These are phyloP conservation scores for Forbesichthys agassizii DNA, from an alignment of 2,113 vertebrate genomes.

Conservation along the genomic window DNA sequence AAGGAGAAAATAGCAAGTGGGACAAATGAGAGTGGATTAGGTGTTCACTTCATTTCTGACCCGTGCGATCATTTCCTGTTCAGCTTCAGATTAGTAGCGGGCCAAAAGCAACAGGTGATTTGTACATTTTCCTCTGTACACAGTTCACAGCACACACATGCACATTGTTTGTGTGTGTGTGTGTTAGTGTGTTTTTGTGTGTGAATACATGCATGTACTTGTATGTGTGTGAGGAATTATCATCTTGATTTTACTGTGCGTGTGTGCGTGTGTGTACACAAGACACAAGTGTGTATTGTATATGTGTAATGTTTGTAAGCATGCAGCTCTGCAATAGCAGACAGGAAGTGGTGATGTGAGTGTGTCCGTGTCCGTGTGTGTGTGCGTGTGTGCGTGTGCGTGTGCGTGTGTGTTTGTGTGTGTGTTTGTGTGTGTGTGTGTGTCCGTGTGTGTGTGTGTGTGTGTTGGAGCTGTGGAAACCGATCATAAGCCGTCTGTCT, in stretches of 20 bases:
- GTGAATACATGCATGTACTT: conserved; percentile 1
- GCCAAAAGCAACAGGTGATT: conserved; percentile 96
- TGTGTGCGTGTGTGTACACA: too few relatives aligned
- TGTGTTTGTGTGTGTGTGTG: conserved; percentile 6
- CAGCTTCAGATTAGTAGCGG: conserved; percentile 76
- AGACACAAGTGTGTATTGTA: not conserved
- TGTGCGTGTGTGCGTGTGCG: conserved; percentile 22
- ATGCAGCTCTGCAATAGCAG: not conserved
- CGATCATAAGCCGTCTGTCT: conserved; percentile 80
- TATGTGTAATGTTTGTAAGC: not conserved
- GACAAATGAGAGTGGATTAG: conserved; percentile 64
- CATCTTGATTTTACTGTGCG: not conserved
- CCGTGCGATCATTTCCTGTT: conserved; percentile 87
- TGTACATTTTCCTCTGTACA: conserved; percentile 28
- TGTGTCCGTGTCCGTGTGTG: conserved; percentile 2
- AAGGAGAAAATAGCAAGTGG: conserved; percentile 8
- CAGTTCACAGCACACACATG: not conserved
- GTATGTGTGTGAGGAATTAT: not conserved
- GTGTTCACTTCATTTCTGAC: conserved; percentile 83
- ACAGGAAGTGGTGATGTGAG: not conserved
- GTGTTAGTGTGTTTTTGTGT: conserved; percentile 2
- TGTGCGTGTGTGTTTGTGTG: too few relatives aligned
- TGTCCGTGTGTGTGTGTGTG: too few relatives aligned
- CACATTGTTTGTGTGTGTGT: not conserved
- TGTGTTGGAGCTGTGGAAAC: conserved; percentile 75